A percentile compares a stretch with the other conserved stretches of the same genome.
Conservation (phyloP, 2,797 vertebrate species). For the Pipistrellus kuhlii region DNA sequence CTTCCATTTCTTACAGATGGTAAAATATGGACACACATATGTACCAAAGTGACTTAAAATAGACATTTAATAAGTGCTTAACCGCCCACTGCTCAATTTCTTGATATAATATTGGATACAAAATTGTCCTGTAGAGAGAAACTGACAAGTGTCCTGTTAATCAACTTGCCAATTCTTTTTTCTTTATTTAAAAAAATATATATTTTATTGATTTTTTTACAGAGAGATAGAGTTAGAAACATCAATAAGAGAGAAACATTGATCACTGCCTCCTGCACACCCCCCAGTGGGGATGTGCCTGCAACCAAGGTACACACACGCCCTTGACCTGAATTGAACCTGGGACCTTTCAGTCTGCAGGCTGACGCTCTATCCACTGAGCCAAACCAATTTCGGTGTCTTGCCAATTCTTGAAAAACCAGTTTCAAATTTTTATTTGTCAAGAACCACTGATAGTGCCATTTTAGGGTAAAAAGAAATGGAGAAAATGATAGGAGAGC, state of each 20-base stretch:
- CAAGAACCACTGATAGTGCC: neutral
- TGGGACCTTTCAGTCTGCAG: no score
- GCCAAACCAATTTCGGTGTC: no score
- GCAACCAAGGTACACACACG: no score
- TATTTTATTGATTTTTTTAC: no score
- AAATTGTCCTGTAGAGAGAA: neutral
- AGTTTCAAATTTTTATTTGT: neutral
- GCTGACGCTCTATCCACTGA: no score
- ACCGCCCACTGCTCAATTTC: neutral
- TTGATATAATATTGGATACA: neutral
- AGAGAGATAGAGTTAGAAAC: no score
- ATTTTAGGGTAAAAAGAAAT: slow-evolving; percentile 7
- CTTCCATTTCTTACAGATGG: slow-evolving; percentile 73
- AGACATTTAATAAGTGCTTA: slow-evolving; percentile 27
- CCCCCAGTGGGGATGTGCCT: no score
- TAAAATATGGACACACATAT: slow-evolving; percentile 69
- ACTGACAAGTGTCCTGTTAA: neutral
- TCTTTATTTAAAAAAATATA: neutral
- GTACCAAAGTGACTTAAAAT: slow-evolving; percentile 45
- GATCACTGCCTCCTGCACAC: no score
- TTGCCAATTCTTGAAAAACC: neutral
- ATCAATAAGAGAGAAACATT: no score
- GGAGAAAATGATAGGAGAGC: neutral
- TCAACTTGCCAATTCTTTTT: neutral
- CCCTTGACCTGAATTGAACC: no score